Evolutionary conservation across 2,888 invertebrate genomes (phyloP).

Genomic region (Buathra laborator): DNA sequence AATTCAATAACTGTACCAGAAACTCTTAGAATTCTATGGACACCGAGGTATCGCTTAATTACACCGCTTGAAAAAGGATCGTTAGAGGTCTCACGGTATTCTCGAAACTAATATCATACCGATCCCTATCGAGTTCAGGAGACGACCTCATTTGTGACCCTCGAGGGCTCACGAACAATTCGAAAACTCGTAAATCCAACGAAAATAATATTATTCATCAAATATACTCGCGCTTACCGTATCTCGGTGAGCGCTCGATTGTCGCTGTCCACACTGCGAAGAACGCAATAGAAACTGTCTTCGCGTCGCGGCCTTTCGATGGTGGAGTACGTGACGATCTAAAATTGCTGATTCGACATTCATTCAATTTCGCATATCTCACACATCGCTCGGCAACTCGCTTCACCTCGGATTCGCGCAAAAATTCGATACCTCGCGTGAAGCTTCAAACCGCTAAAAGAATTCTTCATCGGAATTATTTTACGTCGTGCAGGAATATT

Average conservation of each 20-base stretch:
- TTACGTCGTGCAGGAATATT: neutral
- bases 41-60: slow-evolving; percentile 6
- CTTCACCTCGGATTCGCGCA: neutral
- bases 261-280: slow-evolving; percentile 7
- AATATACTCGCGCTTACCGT: neutral
- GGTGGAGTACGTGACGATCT: slow-evolving; percentile 56
- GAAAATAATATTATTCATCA: slow-evolving; percentile 4
- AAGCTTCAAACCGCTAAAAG: neutral
- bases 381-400: slow-evolving; percentile 69
- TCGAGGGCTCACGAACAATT: neutral
- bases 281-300: slow-evolving; percentile 47
- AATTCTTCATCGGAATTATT: neutral
- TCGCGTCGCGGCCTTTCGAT: slow-evolving; percentile 15
- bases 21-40: neutral
- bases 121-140: neutral
- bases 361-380: slow-evolving; percentile 77
- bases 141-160: neutral
- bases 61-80: neutral
- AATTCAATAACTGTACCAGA: slow-evolving; percentile 4
- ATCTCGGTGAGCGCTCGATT: neutral
- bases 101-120: neutral
- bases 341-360: slow-evolving; percentile 79
- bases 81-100: neutral
- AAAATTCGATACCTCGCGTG: neutral
- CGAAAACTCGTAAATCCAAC: neutral